A percentile compares a stretch with the other conserved stretches of the same genome.
Evolutionary conservation across 30 jellyfish, hydroid and myxozoan genomes (phyloP).

Genomic region (Turritopsis rubra): DNA sequence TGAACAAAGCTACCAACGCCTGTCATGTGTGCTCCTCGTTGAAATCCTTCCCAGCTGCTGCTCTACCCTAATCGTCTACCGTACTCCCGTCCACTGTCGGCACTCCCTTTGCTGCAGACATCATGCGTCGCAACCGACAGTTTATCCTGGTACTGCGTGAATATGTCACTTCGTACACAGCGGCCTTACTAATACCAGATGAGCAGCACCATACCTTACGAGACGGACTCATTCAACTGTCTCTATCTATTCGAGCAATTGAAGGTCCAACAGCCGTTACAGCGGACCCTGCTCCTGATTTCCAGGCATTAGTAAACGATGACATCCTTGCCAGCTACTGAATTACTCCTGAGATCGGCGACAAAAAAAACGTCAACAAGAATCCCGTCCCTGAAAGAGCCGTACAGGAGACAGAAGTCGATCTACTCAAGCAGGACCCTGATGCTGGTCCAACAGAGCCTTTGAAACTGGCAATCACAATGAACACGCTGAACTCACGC

Average conservation of each 20-base stretch:
- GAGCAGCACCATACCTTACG: conserved; percentile 29
- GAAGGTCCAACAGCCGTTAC: conserved; percentile 34
- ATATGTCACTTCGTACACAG: no score
- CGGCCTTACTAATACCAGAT: conserved; percentile 3
- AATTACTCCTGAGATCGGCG: conserved; percentile 34
- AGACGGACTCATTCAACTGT: conserved; percentile 14
- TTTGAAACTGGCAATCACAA: conserved; percentile 27
- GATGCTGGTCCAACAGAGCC: conserved; percentile 3
- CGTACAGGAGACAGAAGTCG: conserved; percentile 33
- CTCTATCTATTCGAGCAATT: conserved; percentile 3
- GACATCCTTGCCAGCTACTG: conserved; percentile 1
- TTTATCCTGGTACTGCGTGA: no score
- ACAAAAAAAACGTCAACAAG: conserved; percentile 23
- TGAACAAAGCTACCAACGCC: background rate
- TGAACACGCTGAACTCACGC: conserved; percentile 32
- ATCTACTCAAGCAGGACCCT: conserved; percentile 35
- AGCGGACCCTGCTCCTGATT: conserved; percentile 45
- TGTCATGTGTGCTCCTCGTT: conserved; percentile 37
- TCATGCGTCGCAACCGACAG: conserved; percentile 20
- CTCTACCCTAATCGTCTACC: conserved; percentile 1
- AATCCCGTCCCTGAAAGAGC: conserved; percentile 53
- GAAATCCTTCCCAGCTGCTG: background rate
- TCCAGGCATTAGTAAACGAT: conserved; percentile 15
- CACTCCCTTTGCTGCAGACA: conserved; percentile 35
- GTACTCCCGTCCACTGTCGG: conserved; percentile 36